Percentiles rank a stretch among this genome's conserved stretches.
These are phyloP conservation scores for Buphagus erythrorhynchus DNA, from an alignment of 2,797 vertebrate genomes.

Conservation along the genomic window DNA sequence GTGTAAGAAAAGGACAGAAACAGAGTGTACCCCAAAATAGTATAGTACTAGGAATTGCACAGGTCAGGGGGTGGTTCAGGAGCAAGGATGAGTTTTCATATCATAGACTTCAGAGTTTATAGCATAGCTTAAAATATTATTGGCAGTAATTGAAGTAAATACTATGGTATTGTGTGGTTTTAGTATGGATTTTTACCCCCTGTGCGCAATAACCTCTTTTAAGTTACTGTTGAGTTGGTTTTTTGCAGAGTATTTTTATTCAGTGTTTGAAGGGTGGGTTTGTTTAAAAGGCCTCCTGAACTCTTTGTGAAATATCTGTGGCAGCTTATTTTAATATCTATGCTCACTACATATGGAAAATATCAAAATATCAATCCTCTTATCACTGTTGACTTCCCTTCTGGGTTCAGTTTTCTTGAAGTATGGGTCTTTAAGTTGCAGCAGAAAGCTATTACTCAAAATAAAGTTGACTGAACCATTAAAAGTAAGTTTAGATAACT, in stretches of 20 bases:
- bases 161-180: neutral
- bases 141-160: neutral
- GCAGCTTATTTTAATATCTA: neutral
- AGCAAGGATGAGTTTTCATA: neutral
- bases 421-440: conserved; percentile 39
- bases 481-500: conserved; percentile 54
- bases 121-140: neutral
- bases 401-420: conserved; percentile 57
- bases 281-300: conserved; percentile 49
- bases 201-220: neutral
- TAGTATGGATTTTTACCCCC: neutral
- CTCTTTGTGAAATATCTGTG: neutral
- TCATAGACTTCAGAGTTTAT: neutral
- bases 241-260: conserved; percentile 23
- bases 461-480: conserved; percentile 44
- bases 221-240: neutral
- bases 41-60: neutral
- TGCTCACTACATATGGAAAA: conserved; percentile 51
- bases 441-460: conserved; percentile 62
- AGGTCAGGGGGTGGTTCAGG: fast-evolving
- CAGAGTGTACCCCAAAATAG: neutral
- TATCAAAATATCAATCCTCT: conserved; percentile 53
- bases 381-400: conserved; percentile 60
- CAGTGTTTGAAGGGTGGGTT: neutral
- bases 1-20: neutral